Evolutionary conservation across 2,113 vertebrate genomes (phyloP).

Genomic region (Thamnophis sirtalis): DNA sequence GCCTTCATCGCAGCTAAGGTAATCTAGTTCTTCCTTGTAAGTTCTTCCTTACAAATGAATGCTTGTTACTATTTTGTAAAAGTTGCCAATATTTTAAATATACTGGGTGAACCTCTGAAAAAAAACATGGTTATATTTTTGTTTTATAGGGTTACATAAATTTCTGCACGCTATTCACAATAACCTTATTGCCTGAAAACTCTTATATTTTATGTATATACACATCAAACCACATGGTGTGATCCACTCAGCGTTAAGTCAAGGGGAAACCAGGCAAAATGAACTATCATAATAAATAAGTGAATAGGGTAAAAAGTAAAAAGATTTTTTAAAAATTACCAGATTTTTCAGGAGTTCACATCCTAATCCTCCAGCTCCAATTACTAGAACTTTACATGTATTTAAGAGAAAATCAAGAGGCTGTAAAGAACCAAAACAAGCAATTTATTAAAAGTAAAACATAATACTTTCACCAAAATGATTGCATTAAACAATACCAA

Average conservation of each 20-base stretch:
- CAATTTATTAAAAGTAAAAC: constrained; percentile 17
- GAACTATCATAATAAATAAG: not conserved
- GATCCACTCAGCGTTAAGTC: not conserved
- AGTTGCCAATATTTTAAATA: not conserved
- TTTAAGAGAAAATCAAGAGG: constrained; percentile 89
- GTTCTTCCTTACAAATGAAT: not conserved
- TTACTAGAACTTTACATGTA: constrained; percentile 91
- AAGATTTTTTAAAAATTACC: constrained; percentile 70
- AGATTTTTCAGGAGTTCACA: constrained; percentile 96
- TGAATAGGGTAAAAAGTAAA: constrained; percentile 7
- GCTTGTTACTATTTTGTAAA: not conserved
- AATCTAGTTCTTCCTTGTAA: not conserved
- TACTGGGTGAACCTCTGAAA: not conserved
- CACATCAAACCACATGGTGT: not conserved
- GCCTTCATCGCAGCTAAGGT: not conserved
- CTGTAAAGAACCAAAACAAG: constrained; percentile 67
- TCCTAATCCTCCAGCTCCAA: constrained; percentile 94
- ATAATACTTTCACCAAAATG: not conserved
- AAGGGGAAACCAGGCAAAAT: not conserved
- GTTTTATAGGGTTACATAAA: not conserved
- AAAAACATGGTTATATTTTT: not conserved
- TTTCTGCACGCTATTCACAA: not conserved
- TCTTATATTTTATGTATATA: not conserved
- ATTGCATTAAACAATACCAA: not conserved
- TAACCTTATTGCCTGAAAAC: not conserved